Base-by-base conservation (phyloP, 2,113 vertebrate species). In the Callipepla squamata region DNA sequence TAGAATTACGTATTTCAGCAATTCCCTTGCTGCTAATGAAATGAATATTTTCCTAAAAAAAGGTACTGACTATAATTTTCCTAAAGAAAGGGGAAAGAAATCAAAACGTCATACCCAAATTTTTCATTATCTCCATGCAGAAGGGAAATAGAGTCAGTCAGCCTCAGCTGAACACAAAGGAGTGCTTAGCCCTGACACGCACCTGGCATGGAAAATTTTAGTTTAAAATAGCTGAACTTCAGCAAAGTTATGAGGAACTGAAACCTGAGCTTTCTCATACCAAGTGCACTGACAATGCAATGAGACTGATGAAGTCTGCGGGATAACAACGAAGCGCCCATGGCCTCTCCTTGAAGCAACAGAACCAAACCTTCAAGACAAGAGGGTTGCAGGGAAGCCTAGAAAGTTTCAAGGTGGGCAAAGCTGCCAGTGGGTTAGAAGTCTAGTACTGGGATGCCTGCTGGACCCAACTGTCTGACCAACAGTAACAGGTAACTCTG, bases 171-270 rank as follows among this genome's bases (percentile, higher is more conserved):
- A 75, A 73, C 1, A 2, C 42, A 67, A 62, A 74, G 15, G 22
- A 21, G 22, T 72, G 34, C 34, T 84, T n/a, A 80, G 32, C 45
- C 63, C 87, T 51, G 23, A 80, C 74, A 81, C 6, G 16, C 13
- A 89, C 6, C 51, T 70, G 69, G 67, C 48, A 85, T 2, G 67
- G 80, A 95, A 94, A 93, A 85, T 92, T 92, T 85, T 76, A 91
- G 77, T 58, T 26, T 26, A 20, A 80, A 57, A 91, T 70, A 91
- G 40, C 75, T 66, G 69, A 38, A 55, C 55, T 91, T 95, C 58
- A 87, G 63, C 63, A 45, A 84, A 79, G n/a, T 58, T 47, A 40
- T 7, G 59, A 80, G 80, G 78, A 91, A 92, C 66, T 26, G 83
- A 95, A 93, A 87, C 34, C 20, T 38, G n/a, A 93, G 7, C 32